phyloP scores from a whole-genome alignment of 2,888 invertebrate genomes.

The Drosophila testacea region DNA sequence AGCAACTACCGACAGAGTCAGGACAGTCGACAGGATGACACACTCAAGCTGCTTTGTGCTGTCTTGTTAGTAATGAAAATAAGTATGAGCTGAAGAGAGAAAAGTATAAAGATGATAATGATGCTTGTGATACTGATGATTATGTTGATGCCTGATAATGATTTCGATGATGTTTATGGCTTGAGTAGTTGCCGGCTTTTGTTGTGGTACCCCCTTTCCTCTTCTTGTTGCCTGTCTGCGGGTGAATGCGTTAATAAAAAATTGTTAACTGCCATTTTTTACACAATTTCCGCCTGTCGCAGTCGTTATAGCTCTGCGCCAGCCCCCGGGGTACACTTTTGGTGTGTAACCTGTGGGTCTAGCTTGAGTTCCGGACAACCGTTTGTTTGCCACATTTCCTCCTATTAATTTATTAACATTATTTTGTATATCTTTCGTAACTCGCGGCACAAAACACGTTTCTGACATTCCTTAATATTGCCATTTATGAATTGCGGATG shows the following conservation, averaged over 20 bases:
- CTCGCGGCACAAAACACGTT: conserved; percentile 36
- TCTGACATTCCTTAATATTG: conserved; percentile 20
- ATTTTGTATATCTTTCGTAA: conserved; percentile 37
- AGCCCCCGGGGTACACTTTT: conserved; percentile 29
- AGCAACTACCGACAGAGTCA: conserved; percentile 10
- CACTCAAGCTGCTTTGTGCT: conserved; percentile 74
- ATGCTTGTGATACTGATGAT: conserved; percentile 23
- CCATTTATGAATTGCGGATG: not conserved
- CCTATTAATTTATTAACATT: conserved; percentile 75
- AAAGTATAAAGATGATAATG: conserved; percentile 28
- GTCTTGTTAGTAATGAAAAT: conserved; percentile 68
- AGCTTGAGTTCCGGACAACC: conserved; percentile 24
- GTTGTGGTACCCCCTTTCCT: conserved; percentile 25
- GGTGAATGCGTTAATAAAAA: conserved; percentile 66
- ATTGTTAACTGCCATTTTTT: conserved; percentile 78
- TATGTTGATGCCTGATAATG: conserved; percentile 56
- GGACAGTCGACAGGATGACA: conserved; percentile 53
- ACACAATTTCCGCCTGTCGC: conserved; percentile 63
- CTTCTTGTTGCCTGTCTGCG: conserved; percentile 15
- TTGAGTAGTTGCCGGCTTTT: conserved; percentile 54
- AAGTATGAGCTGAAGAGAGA: conserved; percentile 40
- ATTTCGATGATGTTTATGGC: conserved; percentile 68
- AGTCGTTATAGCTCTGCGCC: conserved; percentile 19
- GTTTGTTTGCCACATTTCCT: conserved; percentile 30
- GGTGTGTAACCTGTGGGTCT: conserved; percentile 39